These are phyloP conservation scores for Styela plicata DNA, from an alignment of 23 tunicate species.

Conservation along the genomic window DNA sequence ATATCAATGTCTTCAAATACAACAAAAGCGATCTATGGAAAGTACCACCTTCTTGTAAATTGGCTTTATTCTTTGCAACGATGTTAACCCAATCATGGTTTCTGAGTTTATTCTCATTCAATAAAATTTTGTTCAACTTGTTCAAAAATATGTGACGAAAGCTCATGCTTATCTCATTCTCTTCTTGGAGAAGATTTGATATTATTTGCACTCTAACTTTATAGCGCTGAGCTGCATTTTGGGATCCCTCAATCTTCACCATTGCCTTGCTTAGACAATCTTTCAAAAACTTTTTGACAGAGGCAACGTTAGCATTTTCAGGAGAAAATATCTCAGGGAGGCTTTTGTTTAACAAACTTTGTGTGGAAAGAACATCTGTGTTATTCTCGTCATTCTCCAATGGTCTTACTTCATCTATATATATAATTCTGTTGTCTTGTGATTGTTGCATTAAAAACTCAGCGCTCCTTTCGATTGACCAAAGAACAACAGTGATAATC, in stretches of 20 bases:
- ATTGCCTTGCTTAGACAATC: conserved; percentile 30
- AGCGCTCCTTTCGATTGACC: conserved; percentile 42
- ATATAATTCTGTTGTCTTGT: conserved; percentile 33
- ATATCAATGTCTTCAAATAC: conserved; percentile 18
- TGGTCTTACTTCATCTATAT: conserved; percentile 57
- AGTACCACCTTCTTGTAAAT: conserved; percentile 61
- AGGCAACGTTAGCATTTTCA: background rate
- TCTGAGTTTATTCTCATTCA: background rate
- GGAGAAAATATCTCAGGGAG: background rate
- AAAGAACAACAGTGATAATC: conserved; percentile 42
- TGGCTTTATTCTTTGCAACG: conserved; percentile 41
- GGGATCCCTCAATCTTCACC: background rate
- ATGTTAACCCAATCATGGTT: conserved; percentile 28
- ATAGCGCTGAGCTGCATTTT: background rate
- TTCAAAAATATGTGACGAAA: background rate
- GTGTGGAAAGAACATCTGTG: conserved; percentile 31
- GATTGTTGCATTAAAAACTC: conserved; percentile 30
- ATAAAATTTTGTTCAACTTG: background rate
- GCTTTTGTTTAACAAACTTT: conserved; percentile 18
- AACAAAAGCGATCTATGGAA: conserved; percentile 43
- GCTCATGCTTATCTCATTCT: background rate
- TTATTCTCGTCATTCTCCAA: background rate
- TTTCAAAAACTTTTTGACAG: conserved; percentile 22
- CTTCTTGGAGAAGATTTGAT: background rate
- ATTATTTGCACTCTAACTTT: background rate